phyloP scores from a whole-genome alignment of 2,888 invertebrate genomes.

The Epicampocera succincta region DNA sequence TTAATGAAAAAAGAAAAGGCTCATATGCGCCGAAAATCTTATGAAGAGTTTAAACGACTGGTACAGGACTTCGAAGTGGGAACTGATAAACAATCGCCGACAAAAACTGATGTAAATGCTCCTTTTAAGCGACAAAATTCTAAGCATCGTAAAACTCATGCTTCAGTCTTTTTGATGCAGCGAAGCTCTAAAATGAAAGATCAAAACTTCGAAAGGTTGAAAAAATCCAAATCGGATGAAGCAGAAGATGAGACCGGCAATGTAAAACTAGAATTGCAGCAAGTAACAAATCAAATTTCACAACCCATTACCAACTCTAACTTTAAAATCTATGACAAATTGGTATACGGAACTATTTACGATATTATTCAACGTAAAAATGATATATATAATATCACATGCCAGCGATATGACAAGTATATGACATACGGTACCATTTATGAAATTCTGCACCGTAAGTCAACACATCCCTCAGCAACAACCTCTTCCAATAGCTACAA shows the following conservation, averaged over 20 bases:
- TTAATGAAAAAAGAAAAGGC: constrained; percentile 78
- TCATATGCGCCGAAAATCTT: constrained; percentile 81
- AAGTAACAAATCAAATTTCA: constrained; percentile 33
- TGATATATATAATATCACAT: constrained; percentile 80
- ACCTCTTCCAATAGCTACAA: constrained; percentile 35
- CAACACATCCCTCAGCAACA: constrained; percentile 74
- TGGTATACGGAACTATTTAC: constrained; percentile 81
- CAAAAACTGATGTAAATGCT: constrained; percentile 58
- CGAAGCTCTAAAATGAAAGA: constrained; percentile 73
- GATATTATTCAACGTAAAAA: constrained; percentile 82
- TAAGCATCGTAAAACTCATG: constrained; percentile 78
- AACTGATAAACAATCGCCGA: constrained; percentile 14
- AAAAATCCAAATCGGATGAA: constrained; percentile 22
- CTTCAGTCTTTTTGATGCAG: constrained; percentile 76
- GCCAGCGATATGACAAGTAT: constrained; percentile 81
- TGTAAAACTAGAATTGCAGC: constrained; percentile 53
- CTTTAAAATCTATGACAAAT: constrained; percentile 81
- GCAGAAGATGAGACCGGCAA: constrained; percentile 36
- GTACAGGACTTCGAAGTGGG: constrained; percentile 78
- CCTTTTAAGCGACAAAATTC: constrained; percentile 80
- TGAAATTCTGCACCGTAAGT: constrained; percentile 81
- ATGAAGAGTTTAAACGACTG: constrained; percentile 81
- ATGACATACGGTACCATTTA: constrained; percentile 82
- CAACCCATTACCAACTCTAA: constrained; percentile 59
- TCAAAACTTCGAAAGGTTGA: constrained; percentile 68